Base-by-base conservation (phyloP, 2,888 invertebrate species). In the Drosophila robusta region DNA sequence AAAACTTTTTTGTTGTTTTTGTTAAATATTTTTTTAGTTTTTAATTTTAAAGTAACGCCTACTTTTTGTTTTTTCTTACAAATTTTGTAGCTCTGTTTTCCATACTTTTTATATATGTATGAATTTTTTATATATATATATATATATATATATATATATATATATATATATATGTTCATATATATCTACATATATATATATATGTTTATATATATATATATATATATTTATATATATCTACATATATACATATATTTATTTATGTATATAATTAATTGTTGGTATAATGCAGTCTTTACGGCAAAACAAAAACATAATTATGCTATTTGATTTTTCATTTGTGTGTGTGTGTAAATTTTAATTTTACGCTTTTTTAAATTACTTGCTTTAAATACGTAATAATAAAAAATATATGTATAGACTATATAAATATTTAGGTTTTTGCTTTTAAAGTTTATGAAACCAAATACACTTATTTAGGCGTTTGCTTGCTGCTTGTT, bases 251-350 rank as follows among this genome's bases (percentile, higher is more conserved):
- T 47, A 34, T 66, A 42, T 76, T 42, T 52, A 44, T 70, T 68
- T 49, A 22, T 77, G 74, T 80, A 71, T 78, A 78, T 78, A 77
- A 68, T 77, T 79, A 82, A 84, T 89, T 83, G 90, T 91, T 91
- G 90, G 90, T 91, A 91, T 91, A 90, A 90, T 90, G 91, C 91
- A 91, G 91, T 91, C 91, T 91, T 91, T 90, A 90, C 89, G 91
- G 91, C 91, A 91, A 90, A 91, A 90, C 70, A 83, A 89, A 89
- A 89, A 81, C 78, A 89, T 69, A 87, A 87, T 84, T 75, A 89
- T 84, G 86, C 72, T 83, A 77, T 87, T 83, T 84, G 78, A 67
- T 72, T 80, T 63, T 73, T 54, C 47, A 63, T 63, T 56, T 64
- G 54, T 62, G 39, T 34, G 26, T 18, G 2, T 18, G 18, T 61